Base-by-base conservation (phyloP, 2,113 vertebrate genomes). In the Phasianus colchicus region DNA sequence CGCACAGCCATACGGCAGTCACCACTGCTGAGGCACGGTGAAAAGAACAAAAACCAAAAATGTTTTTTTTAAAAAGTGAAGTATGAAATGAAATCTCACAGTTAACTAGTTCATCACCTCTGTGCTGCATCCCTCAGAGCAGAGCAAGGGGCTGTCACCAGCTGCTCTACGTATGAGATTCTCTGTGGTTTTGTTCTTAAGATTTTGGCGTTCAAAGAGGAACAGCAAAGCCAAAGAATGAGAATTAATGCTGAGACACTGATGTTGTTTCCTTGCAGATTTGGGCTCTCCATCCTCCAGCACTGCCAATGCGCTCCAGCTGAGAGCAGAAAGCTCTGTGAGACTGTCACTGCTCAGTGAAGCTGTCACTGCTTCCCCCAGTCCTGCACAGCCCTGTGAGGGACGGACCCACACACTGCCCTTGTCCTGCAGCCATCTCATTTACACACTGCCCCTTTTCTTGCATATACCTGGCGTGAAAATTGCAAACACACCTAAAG, bases 21-120 rank as follows among this genome's bases (percentile, higher is more conserved):
- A 92, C 85, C 91, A 89, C 65, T 92, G 89, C 80, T 66, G 43
- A 79, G 79, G 84, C 83, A 36, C 65, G 77, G 93, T 79, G 77
- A 94, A 75, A 55, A 30, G 61, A 73, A 96, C 95, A 96, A 93
- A 40, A 40, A 29, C 80, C 83, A 93, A 90, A 95, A 52, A 92
- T 73, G 86, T 54, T 48, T 22, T 93, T 95, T 84, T 3, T 9
- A 93, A 93, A 84, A 92, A 92, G 90, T 87, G 95, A 96, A 92
- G 95, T 86, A 73, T 54, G 92, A 88, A 48, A 87, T 89, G 32
- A 22, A 2, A 12, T 34, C 71, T 69, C 76, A 73, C 60, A 13
- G 83, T 84, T 83, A 94, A 88, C 79, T 71, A 85, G 83, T 89
- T 90, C 79, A 22, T 81, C 1, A 2, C 47, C 71, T 89, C 27